These are phyloP conservation scores for Ophonus ardosiacus DNA, from an alignment of 2,888 invertebrate species.

Conservation along the genomic window DNA sequence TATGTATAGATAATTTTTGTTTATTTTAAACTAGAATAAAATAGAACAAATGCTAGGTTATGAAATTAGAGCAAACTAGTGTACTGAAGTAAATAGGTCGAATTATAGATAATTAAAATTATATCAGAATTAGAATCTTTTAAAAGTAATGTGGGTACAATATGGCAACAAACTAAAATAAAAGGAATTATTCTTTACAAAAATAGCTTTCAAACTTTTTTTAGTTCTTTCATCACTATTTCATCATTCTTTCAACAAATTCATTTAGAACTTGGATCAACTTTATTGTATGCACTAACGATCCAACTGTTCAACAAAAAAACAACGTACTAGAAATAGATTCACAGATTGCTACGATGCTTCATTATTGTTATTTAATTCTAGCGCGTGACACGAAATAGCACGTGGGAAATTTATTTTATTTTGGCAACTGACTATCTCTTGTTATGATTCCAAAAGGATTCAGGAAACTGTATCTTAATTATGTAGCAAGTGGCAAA, in stretches of 20 bases:
- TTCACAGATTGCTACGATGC: neutral
- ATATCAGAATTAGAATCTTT: neutral
- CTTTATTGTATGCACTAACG: slow-evolving; percentile 25
- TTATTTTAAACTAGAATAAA: too few species aligned
- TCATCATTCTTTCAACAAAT: neutral
- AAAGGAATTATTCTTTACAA: neutral
- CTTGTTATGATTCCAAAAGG: neutral
- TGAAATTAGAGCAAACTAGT: too few species aligned
- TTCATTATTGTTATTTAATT: slow-evolving; percentile 30
- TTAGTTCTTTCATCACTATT: neutral
- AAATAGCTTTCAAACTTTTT: neutral
- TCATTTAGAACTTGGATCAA: slow-evolving; percentile 2
- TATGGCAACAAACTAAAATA: neutral
- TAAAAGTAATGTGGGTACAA: neutral
- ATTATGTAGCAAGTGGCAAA: neutral
- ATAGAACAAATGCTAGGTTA: too few species aligned
- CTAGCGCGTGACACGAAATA: neutral
- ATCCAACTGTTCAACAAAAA: slow-evolving; percentile 16
- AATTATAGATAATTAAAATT: neutral
- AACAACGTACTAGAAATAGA: slow-evolving; percentile 25
- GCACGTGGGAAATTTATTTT: slow-evolving; percentile 3
- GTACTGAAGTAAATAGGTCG: too few species aligned
- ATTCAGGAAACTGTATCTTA: neutral
- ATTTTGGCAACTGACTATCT: neutral
- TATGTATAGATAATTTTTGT: too few species aligned